phyloP scores from a whole-genome alignment of 2,797 vertebrate genomes.

The Denticeps clupeoides region DNA sequence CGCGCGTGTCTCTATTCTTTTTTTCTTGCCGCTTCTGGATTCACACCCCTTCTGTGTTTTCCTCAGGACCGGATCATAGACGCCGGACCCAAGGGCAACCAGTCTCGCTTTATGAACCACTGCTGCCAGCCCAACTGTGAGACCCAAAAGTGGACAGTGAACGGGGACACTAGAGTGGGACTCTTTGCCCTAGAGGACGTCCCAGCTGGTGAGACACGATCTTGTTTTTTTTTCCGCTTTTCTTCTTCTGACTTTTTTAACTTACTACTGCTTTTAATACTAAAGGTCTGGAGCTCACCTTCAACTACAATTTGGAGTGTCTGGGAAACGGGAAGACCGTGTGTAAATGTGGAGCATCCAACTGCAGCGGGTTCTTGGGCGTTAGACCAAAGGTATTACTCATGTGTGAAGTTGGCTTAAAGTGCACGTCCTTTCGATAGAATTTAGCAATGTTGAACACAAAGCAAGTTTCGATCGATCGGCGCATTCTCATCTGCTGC shows the following conservation, averaged over 20 bases:
- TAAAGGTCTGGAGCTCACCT: slow-evolving; percentile 88
- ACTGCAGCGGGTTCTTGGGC: slow-evolving; percentile 94
- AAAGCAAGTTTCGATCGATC: no score
- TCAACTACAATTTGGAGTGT: slow-evolving; percentile 98
- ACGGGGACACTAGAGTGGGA: slow-evolving; percentile 91
- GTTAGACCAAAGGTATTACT: slow-evolving; percentile 96
- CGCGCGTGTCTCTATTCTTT: neutral
- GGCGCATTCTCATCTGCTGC: no score
- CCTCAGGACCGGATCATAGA: slow-evolving; percentile 93
- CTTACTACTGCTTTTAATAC: neutral
- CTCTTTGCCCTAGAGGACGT: slow-evolving; percentile 91
- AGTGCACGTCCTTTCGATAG: no score
- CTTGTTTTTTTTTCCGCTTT: neutral
- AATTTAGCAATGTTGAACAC: no score
- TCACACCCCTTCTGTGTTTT: no score
- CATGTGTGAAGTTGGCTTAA: no score
- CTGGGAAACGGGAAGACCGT: slow-evolving; percentile 93
- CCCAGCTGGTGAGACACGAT: slow-evolving; percentile 70
- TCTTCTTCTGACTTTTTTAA: neutral
- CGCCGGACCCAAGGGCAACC: slow-evolving; percentile 97
- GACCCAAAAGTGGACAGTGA: slow-evolving; percentile 98
- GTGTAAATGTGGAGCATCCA: slow-evolving; percentile 95
- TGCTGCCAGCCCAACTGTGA: slow-evolving; percentile 98
- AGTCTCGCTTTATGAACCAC: slow-evolving; percentile 98
- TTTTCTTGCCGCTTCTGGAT: no score